phyloP scores from a whole-genome alignment of 2,113 vertebrate genomes.

The Raphicerus campestris region DNA sequence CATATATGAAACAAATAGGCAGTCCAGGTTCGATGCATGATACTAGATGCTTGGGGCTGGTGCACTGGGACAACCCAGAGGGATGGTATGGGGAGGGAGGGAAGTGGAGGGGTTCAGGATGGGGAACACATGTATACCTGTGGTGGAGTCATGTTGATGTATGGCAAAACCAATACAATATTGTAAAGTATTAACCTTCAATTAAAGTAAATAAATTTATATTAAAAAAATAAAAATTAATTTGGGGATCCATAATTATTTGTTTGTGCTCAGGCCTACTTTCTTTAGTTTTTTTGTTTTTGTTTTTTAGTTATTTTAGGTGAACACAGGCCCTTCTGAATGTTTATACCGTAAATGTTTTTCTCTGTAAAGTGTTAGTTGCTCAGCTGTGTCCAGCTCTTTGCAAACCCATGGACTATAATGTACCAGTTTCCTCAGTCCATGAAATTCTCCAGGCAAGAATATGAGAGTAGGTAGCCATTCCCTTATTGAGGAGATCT shows the following conservation, averaged over 20 bases:
- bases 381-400: neutral
- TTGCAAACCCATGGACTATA: neutral
- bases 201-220: no score
- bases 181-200: no score
- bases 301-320: neutral
- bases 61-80: no score
- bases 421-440: neutral
- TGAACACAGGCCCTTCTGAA: neutral
- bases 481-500: neutral
- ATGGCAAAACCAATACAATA: no score
- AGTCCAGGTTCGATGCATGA: no score
- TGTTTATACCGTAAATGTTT: neutral
- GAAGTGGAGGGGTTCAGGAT: no score
- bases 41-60: no score
- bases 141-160: no score
- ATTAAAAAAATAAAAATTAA: neutral
- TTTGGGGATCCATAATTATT: neutral
- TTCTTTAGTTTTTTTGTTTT: neutral
- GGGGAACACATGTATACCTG: no score
- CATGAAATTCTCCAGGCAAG: neutral
- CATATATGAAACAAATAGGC: no score
- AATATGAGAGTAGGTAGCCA: neutral
- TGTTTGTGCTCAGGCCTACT: neutral
- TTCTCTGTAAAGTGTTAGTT: neutral
- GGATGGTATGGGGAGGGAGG: no score